Evolutionary conservation across 2,113 vertebrate genomes (phyloP).

Genomic region (Mohoua ochrocephala): DNA sequence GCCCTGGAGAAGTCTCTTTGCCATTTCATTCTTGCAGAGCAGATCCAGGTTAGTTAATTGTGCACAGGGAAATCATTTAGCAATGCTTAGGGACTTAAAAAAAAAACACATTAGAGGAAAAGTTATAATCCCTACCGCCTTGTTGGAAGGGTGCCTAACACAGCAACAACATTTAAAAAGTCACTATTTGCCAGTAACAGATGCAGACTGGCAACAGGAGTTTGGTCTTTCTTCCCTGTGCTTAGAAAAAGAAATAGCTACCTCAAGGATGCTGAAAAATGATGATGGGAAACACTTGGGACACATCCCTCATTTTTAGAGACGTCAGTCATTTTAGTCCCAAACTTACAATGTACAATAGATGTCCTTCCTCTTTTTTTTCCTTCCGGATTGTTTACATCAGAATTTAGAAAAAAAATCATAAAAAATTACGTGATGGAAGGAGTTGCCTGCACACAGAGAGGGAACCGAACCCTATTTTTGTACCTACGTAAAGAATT

Average conservation of each 20-base stretch:
- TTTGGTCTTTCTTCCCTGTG: background rate
- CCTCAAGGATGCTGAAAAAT: constrained; percentile 6
- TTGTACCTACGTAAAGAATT: background rate
- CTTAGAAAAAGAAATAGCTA: background rate
- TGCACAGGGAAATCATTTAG: background rate
- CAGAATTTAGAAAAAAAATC: background rate
- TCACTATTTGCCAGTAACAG: background rate
- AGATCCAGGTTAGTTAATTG: background rate
- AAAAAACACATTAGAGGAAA: background rate
- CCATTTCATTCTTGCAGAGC: background rate
- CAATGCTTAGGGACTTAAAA: background rate
- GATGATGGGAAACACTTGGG: background rate
- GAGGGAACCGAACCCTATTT: background rate
- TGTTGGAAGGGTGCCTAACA: background rate
- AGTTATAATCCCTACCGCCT: background rate
- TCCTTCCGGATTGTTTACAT: background rate
- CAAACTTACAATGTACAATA: background rate
- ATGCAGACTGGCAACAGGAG: background rate
- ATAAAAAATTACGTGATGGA: background rate
- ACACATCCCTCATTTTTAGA: background rate
- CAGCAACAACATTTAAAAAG: background rate
- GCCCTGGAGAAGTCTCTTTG: background rate
- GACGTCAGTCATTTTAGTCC: background rate
- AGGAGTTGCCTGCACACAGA: background rate
- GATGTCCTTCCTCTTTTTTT: background rate